Base-by-base conservation (phyloP, 2,113 vertebrate species). In the Nannospalax galili region DNA sequence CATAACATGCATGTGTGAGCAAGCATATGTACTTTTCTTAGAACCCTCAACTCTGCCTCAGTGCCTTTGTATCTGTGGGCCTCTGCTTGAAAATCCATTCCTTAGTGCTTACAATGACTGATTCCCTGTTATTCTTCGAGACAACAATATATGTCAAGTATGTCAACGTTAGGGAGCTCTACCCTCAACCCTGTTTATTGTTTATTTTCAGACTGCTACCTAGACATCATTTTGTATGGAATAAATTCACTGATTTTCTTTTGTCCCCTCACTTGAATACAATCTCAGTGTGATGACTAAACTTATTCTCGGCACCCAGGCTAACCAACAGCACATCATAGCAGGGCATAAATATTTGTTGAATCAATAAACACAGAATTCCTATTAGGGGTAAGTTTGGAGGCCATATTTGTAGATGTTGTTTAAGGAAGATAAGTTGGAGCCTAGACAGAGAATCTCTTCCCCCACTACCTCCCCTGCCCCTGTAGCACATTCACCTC, bases 211-310 rank as follows among this genome's bases (percentile, higher is more conserved):
- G 65, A 80, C 79, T 72, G 35, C 1, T 20, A 32, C 45, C 35
- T 79, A 3, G 32, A 14, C 26, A 77, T 87, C 56, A 69, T 30
- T 30, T 52, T 75, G 9, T 75, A 16, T 60, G 40, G 84, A 96
- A 75, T 81, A 56, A 91, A 75, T 42, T 52, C 78, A 45, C 35
- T 48, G 60, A 48, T 88, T 92, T 92, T 58, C 37, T 86, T 82
- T 73, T 74, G 79, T 84, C 35, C 22, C 45, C 80, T 32, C 16
- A 8, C 42, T 69, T 78, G 81, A 81, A 69, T 80, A 12, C 45
- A 74, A 90, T 94, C 30, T 95, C 56, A 22, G 3, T 30, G n/a
- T 84, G 90, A 70, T 24, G 4, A 69, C 73, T 85, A 24, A 90
- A 48, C 6, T 65, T n/a, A 60, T 67, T 69, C 69, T 22, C 12